phyloP scores from a whole-genome alignment of 2,113 vertebrate species.

The Manacus vitellinus region DNA sequence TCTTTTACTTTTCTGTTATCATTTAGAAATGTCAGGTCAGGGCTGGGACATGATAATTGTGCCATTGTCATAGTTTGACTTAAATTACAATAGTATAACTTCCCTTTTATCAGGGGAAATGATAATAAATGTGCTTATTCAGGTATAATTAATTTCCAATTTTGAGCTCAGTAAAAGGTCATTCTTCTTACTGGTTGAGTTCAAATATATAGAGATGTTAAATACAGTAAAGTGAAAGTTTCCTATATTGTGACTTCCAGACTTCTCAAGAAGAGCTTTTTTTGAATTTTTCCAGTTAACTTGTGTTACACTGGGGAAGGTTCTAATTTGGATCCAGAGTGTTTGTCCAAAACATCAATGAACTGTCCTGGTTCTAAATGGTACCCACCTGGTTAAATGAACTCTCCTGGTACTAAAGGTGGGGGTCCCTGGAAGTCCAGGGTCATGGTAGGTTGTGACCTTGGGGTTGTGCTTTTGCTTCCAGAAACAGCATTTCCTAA shows the following conservation, averaged over 20 bases:
- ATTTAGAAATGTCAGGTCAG: conserved; percentile 44
- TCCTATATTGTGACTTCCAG: neutral
- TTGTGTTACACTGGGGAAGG: neutral
- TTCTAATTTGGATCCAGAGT: neutral
- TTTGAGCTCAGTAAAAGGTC: neutral
- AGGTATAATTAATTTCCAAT: conserved; percentile 36
- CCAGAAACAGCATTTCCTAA: neutral
- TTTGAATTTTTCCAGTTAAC: neutral
- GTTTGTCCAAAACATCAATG: neutral
- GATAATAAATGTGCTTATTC: conserved; percentile 53
- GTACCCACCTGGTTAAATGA: neutral
- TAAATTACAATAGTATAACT: conserved; percentile 52
- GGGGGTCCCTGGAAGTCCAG: neutral
- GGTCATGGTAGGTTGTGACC: rapidly evolving
- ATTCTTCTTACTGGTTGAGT: neutral
- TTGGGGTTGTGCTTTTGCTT: neutral
- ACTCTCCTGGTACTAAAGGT: neutral
- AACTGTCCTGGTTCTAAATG: neutral
- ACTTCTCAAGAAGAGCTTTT: neutral
- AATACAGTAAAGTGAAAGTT: neutral
- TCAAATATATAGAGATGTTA: neutral
- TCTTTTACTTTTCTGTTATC: conserved; percentile 11
- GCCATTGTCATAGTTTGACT: conserved; percentile 25
- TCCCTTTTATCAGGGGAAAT: conserved; percentile 55
- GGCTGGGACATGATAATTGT: conserved; percentile 16